These are phyloP conservation scores for Idaea dimidiata DNA, from an alignment of 2,888 invertebrate genomes.

Conservation along the genomic window DNA sequence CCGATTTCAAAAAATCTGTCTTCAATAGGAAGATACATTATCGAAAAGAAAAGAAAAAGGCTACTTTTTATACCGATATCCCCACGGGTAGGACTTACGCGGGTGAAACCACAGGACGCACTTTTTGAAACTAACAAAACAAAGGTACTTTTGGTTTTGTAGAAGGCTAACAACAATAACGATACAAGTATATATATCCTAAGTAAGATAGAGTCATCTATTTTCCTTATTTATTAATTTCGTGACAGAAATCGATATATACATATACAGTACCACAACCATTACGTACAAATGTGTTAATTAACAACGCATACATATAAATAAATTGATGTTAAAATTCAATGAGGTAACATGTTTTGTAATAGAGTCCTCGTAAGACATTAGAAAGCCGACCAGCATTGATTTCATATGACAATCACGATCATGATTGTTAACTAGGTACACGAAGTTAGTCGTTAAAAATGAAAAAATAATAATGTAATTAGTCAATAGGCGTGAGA, in stretches of 20 bases:
- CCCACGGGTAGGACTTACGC: too few species aligned
- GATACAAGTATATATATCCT: background rate
- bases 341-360: slow-evolving; percentile 20
- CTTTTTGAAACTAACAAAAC: background rate
- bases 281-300: background rate
- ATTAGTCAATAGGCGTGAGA: slow-evolving; percentile 75
- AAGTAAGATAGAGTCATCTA: background rate
- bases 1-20: too few species aligned
- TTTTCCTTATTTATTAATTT: background rate
- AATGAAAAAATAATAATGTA: slow-evolving; percentile 59
- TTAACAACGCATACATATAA: slow-evolving; percentile 3
- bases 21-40: too few species aligned
- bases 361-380: slow-evolving; percentile 12
- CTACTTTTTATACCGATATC: too few species aligned
- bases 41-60: too few species aligned
- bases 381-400: slow-evolving; percentile 35
- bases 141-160: background rate
- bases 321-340: slow-evolving; percentile 6
- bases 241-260: background rate
- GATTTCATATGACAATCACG: slow-evolving; percentile 55
- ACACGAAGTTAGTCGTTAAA: slow-evolving; percentile 59
- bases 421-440: slow-evolving; percentile 47
- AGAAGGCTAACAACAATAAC: background rate
- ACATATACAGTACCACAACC: background rate
- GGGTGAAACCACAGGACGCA: too few species aligned